Conservation (phyloP, 1,140 invertebrate species). For the Heterodera carotae region DNA sequence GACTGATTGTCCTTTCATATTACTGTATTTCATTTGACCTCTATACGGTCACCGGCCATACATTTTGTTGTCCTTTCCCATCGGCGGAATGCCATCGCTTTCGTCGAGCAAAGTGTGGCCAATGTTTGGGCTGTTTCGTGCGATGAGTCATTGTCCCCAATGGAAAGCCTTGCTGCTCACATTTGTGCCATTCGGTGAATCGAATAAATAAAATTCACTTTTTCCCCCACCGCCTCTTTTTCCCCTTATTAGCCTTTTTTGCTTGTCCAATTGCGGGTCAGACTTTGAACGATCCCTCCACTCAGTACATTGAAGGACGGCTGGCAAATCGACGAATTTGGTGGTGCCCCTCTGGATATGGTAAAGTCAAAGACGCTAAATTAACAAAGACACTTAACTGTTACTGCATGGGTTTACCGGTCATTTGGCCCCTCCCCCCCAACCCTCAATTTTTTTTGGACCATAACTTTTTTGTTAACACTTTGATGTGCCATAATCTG, state of each 20-base stretch:
- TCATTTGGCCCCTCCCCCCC: too few relatives aligned
- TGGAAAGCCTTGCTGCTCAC: not conserved
- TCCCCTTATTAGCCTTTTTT: not conserved
- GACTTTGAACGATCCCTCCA: constrained; percentile 64
- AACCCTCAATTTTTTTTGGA: too few relatives aligned
- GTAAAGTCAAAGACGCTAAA: constrained; percentile 33
- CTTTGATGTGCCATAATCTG: too few relatives aligned
- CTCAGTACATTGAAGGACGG: constrained; percentile 64
- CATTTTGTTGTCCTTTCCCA: not conserved
- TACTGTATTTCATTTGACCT: not conserved
- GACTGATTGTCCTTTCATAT: not conserved
- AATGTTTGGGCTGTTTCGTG: not conserved
- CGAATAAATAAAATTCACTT: not conserved
- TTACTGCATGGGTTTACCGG: too few relatives aligned
- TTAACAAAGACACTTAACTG: constrained; percentile 1
- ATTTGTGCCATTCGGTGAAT: not conserved
- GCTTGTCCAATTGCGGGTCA: constrained; percentile 32
- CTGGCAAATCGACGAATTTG: constrained; percentile 64
- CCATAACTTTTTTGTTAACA: too few relatives aligned
- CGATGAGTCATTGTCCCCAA: not conserved
- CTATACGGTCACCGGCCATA: not conserved
- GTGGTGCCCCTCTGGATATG: constrained; percentile 65
- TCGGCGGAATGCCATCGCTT: not conserved
- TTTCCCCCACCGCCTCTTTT: constrained; percentile 4
- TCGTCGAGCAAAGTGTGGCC: not conserved